phyloP scores from a whole-genome alignment of 2,113 vertebrate genomes.

The Cyanoliseus patagonus region DNA sequence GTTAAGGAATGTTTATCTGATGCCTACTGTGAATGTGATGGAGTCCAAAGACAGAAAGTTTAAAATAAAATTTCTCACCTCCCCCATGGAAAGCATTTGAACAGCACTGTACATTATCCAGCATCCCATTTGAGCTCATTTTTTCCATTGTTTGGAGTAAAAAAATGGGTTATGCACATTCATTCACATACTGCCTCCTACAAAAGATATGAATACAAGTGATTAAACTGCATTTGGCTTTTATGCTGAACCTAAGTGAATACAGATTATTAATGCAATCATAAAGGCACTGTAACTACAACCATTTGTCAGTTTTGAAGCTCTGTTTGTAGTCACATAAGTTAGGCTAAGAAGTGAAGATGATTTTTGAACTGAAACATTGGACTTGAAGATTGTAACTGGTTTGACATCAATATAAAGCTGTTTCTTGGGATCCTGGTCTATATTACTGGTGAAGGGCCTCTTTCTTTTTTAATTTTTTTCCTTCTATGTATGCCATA shows the following conservation, averaged over 20 bases:
- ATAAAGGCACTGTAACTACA: background rate
- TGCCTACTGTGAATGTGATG: background rate
- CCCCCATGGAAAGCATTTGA: background rate
- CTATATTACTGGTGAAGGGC: too few species aligned
- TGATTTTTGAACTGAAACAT: too few species aligned
- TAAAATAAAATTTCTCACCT: background rate
- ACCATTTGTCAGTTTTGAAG: background rate
- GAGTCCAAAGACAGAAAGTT: background rate
- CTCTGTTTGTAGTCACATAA: background rate
- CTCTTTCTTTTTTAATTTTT: too few species aligned
- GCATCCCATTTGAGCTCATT: background rate
- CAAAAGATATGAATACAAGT: background rate
- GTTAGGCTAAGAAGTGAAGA: too few species aligned
- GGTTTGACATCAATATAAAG: too few species aligned
- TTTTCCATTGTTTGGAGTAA: background rate
- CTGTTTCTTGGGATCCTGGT: too few species aligned
- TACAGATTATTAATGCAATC: background rate
- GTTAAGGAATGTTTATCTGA: background rate
- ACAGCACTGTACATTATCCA: background rate
- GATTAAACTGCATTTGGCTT: constrained; percentile 18
- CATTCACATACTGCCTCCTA: background rate
- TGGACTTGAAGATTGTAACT: too few species aligned
- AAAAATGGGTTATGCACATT: background rate
- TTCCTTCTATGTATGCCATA: too few species aligned
- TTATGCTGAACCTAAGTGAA: background rate